These are phyloP conservation scores for Lethenteron reissneri DNA, from an alignment of 2,113 vertebrate genomes.

Conservation along the genomic window DNA sequence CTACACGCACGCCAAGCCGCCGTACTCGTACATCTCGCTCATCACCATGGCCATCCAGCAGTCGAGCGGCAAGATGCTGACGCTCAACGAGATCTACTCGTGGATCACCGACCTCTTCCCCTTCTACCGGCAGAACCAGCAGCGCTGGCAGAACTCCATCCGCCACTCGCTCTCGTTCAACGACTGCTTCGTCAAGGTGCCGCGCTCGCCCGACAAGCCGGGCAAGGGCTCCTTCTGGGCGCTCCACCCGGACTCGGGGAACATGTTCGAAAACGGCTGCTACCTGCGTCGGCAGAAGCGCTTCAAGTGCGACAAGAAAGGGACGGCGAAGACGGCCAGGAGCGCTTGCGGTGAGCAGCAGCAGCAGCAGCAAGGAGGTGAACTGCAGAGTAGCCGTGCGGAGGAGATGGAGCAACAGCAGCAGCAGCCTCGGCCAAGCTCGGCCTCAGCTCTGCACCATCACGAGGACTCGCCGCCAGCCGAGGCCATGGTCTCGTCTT, in stretches of 20 bases:
- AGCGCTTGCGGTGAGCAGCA: no score
- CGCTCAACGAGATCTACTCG: conserved; percentile 16
- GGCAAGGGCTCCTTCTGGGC: conserved; percentile 18
- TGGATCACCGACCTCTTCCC: conserved; percentile 17
- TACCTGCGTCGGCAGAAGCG: conserved; percentile 88
- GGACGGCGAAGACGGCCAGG: conserved; percentile 19
- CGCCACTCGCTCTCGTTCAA: conserved; percentile 16
- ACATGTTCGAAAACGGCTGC: conserved; percentile 98
- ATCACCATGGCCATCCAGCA: conserved; percentile 19
- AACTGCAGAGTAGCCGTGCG: no score
- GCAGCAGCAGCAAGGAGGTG: no score
- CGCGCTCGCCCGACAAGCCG: conserved; percentile 15
- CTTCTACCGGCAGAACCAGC: conserved; percentile 18
- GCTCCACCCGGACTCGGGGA: conserved; percentile 47
- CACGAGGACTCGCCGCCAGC: no score
- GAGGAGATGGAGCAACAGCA: no score
- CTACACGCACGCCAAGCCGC: conserved; percentile 28
- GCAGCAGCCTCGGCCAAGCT: no score
- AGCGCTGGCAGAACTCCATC: conserved; percentile 16
- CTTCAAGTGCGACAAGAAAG: conserved; percentile 67
- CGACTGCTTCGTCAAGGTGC: conserved; percentile 17
- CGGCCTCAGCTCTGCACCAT: no score
- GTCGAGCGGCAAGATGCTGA: conserved; percentile 14
- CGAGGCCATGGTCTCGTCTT: no score
- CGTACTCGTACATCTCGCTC: conserved; percentile 14